These are phyloP conservation scores for Pseudorasbora parva DNA, from an alignment of 2,113 vertebrate species.

Conservation along the genomic window DNA sequence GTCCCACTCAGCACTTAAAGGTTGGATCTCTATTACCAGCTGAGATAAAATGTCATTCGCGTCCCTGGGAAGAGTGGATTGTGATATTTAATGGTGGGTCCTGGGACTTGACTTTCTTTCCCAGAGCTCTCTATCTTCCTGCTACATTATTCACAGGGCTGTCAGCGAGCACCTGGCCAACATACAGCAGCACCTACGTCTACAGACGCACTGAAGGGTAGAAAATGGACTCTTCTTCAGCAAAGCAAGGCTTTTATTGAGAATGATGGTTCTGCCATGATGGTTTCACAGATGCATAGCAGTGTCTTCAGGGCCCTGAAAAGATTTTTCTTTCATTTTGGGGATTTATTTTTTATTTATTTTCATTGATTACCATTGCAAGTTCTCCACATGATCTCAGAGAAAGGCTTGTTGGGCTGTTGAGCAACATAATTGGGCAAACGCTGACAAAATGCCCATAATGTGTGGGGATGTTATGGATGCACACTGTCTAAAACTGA, in stretches of 20 bases:
- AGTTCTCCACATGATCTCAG: not conserved
- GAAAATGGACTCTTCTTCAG: constrained; percentile 58
- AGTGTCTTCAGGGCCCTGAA: not conserved
- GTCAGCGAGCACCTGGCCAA: constrained; percentile 72
- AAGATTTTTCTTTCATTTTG: not conserved
- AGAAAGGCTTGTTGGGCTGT: constrained; percentile 13
- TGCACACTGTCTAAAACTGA: constrained; percentile 6
- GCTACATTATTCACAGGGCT: constrained; percentile 75
- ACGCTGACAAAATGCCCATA: constrained; percentile 17
- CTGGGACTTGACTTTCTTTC: constrained; percentile 71
- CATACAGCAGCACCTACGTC: constrained; percentile 66
- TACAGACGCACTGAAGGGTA: constrained; percentile 71
- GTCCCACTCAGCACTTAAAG: constrained; percentile 85
- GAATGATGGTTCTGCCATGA: constrained; percentile 32
- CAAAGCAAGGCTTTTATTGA: constrained; percentile 31
- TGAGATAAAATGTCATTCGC: constrained; percentile 78
- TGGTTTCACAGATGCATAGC: constrained; percentile 25
- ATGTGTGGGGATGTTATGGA: constrained; percentile 2
- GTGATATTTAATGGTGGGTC: constrained; percentile 76
- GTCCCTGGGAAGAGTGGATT: constrained; percentile 74
- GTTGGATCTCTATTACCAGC: constrained; percentile 86
- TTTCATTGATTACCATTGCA: not conserved
- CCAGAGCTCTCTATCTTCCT: constrained; percentile 67
- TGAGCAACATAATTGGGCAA: constrained; percentile 18
- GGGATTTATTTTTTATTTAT: not conserved